Conservation (phyloP, 2,113 vertebrate genomes). For the Bubalus kerabau region DNA sequence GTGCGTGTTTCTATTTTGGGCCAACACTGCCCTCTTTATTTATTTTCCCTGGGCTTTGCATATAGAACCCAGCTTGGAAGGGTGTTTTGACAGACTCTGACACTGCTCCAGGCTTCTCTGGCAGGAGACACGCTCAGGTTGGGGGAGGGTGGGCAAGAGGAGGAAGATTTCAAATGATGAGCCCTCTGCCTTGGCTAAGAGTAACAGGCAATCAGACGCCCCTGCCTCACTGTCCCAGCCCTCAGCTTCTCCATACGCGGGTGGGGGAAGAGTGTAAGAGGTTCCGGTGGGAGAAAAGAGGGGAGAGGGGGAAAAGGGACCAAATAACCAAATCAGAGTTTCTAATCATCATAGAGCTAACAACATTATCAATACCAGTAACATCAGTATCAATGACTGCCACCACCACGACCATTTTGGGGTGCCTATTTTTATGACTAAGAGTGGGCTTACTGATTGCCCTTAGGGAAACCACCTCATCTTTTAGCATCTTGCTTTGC, state of each 20-base stretch:
- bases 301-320: not conserved
- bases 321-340: not conserved
- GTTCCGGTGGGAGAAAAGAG: not conserved
- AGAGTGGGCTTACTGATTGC: not conserved
- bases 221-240: not conserved
- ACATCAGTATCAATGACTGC: not conserved
- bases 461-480: not conserved
- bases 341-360: not conserved
- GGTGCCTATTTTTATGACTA: not conserved
- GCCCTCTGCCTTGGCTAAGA: not conserved
- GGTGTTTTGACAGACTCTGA: slow-evolving; percentile 56
- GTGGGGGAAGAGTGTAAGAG: not conserved
- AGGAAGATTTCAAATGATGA: not conserved
- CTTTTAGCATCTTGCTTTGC: not conserved
- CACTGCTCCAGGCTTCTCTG: not conserved
- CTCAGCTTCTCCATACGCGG: not conserved
- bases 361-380: too few species aligned
- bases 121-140: not conserved
- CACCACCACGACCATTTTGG: rapidly evolving
- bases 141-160: not conserved
- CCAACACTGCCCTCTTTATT: slow-evolving; percentile 37
- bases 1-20: slow-evolving; percentile 40
- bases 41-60: slow-evolving; percentile 45
- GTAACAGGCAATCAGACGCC: not conserved
- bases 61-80: slow-evolving; percentile 37